Evolutionary conservation across 1,140 invertebrate genomes (phyloP).

Genomic region (Ceratosolen solmsi): DNA sequence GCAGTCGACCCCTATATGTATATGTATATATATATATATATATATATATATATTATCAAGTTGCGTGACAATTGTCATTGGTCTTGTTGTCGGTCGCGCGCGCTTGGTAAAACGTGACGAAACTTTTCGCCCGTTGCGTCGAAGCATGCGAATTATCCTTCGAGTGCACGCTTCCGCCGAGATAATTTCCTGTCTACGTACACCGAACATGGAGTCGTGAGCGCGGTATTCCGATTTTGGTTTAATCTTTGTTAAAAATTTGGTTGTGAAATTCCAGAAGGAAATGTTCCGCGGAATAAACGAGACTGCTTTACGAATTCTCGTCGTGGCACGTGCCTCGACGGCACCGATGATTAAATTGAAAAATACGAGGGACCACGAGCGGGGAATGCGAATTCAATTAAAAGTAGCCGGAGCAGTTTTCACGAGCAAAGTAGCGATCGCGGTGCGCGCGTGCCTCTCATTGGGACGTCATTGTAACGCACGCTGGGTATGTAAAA

Average conservation of each 20-base stretch:
- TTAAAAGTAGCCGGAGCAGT: background rate
- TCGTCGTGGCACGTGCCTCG: too few relatives aligned
- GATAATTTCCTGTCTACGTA: background rate
- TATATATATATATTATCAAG: too few relatives aligned
- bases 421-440: background rate
- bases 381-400: background rate
- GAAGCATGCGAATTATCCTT: conserved; percentile 19
- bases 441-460: background rate
- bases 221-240: background rate
- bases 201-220: too few relatives aligned
- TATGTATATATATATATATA: background rate
- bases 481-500: background rate
- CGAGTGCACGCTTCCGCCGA: background rate
- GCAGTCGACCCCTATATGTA: background rate
- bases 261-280: background rate
- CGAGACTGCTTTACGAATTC: background rate
- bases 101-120: conserved; percentile 9
- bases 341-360: background rate
- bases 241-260: conserved; percentile 26
- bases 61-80: conserved; percentile 28
- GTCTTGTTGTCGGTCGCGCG: background rate
- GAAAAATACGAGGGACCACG: background rate
- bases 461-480: background rate
- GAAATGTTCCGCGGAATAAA: background rate
- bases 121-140: conserved; percentile 12